A percentile compares a stretch with the other conserved stretches of the same genome.
phyloP scores from a whole-genome alignment of 2,113 vertebrate species.

The Myotis davidii region DNA sequence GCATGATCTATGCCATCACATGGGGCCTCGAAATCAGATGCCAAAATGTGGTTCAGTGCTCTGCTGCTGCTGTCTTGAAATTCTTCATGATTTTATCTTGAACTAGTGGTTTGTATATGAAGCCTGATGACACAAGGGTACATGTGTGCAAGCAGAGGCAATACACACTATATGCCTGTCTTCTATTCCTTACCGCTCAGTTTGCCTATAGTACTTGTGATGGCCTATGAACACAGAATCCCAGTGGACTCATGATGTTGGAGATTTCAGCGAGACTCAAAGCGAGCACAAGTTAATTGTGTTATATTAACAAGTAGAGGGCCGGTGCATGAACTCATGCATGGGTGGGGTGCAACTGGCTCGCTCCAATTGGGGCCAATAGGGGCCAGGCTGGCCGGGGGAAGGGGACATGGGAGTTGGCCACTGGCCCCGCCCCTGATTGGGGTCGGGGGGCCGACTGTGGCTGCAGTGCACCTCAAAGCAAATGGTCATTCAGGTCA shows the following conservation, averaged over 20 bases:
- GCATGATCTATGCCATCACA: rapidly evolving
- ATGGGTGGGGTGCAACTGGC: no score
- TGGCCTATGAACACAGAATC: not conserved
- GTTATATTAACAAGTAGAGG: not conserved
- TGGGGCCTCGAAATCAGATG: not conserved
- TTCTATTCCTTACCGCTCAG: not conserved
- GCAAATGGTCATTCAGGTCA: no score
- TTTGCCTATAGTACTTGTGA: rapidly evolving
- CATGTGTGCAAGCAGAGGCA: not conserved
- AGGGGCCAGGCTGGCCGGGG: rapidly evolving
- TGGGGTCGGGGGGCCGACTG: no score
- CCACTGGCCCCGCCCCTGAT: no score
- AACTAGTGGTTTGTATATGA: not conserved
- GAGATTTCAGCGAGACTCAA: not conserved
- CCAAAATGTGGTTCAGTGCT: not conserved
- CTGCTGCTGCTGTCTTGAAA: not conserved
- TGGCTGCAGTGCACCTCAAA: no score
- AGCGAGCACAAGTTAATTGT: not conserved
- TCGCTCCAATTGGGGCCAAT: no score
- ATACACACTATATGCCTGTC: rapidly evolving
- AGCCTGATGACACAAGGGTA: not conserved
- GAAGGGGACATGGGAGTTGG: no score
- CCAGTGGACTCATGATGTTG: no score
- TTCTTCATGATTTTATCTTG: not conserved
- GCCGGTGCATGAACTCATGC: no score